Base-by-base conservation (phyloP, 2,888 invertebrate species). In the Diarsia brunnea region DNA sequence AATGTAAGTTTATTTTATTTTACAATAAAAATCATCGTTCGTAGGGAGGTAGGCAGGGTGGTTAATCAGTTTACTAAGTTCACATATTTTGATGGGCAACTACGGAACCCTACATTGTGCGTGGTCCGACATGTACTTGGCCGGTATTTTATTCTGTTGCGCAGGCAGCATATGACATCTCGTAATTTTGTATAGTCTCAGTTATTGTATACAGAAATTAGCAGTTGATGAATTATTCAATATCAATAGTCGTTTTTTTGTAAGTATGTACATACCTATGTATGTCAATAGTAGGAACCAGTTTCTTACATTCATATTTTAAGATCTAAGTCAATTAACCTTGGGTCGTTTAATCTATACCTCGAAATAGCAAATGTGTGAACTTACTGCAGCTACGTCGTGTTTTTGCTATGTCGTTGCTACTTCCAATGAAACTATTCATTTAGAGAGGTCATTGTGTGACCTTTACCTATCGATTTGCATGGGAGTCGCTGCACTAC, bases 231-330 rank as follows among this genome's bases (percentile, higher is more conserved):
- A 43, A 51, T 31, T 4, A 60, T 27, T 31, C 19, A 19, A 60
- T 31, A 60, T 47, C 4, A 38, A 11, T 31, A n/a, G n/a, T 5
- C 21, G 21, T 12, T 38, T 38, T 45, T 77, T 61, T 61, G 38
- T n/a, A 43, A 19, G 10, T 49, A 1, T 43, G 10, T 43, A 14
- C 14, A 27, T n/a, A 27, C 24, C 2, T 55, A 55, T 7, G 24
- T 43, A 65, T 65, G 49, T 19, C 45, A 47, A 27, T 53, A 66
- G 19, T 38, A 60, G 45, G 19, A 79, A 68, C 72, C 31, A 12
- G 79, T 72, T 79, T 79, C 12, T 79, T 79, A 16, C 58, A 58
- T 21, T 49, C n/a, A 38, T 38, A 38, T 38, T 21, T 45, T 47
- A 64, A 58, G 58, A 68, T 53, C 31, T 43, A 67, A 49, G 24